These are phyloP conservation scores for Chironomus tepperi DNA, from an alignment of 1,140 invertebrate genomes.

Conservation along the genomic window DNA sequence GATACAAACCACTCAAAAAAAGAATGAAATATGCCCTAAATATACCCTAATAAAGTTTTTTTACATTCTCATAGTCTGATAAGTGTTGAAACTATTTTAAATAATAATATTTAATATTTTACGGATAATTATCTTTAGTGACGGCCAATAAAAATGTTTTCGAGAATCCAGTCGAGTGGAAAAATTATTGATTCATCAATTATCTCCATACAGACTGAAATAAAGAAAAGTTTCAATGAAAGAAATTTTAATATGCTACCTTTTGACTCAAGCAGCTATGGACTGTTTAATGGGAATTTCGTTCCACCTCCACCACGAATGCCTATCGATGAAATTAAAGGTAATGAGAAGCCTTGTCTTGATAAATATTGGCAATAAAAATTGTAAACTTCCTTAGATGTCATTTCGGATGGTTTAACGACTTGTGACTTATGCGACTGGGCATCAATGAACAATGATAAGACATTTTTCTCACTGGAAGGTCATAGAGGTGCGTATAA, in stretches of 20 bases:
- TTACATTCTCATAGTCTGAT: too few species aligned
- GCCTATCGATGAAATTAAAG: slow-evolving; percentile 46
- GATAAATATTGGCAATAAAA: neutral
- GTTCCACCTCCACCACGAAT: slow-evolving; percentile 58
- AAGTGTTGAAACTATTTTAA: too few species aligned
- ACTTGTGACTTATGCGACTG: slow-evolving; percentile 63
- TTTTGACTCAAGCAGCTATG: slow-evolving; percentile 50
- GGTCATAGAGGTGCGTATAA: slow-evolving; percentile 38
- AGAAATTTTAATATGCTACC: slow-evolving; percentile 36
- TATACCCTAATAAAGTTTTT: too few species aligned
- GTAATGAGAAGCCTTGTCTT: slow-evolving; percentile 41
- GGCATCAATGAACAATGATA: slow-evolving; percentile 45
- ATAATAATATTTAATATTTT: neutral
- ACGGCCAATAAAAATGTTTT: neutral
- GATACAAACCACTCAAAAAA: too few species aligned
- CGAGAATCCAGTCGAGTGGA: neutral
- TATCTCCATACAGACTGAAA: neutral
- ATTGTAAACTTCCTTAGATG: slow-evolving; percentile 24
- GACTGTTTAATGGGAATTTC: slow-evolving; percentile 56
- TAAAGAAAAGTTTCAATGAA: neutral
- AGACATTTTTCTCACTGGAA: slow-evolving; percentile 42
- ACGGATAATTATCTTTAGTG: neutral
- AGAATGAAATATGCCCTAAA: too few species aligned
- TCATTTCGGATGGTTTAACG: slow-evolving; percentile 54
- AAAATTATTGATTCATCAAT: slow-evolving; percentile 1